Percentiles rank a stretch among this genome's conserved stretches.
phyloP scores from a whole-genome alignment of 2,888 invertebrate genomes.

The Chironomus tentans region DNA sequence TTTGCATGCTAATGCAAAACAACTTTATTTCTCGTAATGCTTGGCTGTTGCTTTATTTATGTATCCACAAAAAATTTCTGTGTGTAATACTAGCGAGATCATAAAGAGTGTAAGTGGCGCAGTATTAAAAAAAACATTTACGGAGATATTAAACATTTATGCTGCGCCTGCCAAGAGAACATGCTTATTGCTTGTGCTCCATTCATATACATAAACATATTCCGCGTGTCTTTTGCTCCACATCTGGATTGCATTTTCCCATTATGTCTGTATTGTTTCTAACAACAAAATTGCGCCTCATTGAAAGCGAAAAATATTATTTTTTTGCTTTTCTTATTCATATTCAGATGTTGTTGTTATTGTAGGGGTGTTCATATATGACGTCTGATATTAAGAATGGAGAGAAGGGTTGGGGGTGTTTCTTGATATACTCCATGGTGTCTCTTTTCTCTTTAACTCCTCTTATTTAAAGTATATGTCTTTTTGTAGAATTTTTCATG shows the following conservation, averaged over 20 bases:
- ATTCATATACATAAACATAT: neutral
- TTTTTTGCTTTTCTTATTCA: neutral
- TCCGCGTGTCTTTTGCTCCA: neutral
- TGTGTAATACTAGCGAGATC: neutral
- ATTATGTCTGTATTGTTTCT: too few relatives aligned
- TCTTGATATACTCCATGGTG: too few relatives aligned
- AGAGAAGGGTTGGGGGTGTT: too few relatives aligned
- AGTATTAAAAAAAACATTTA: neutral
- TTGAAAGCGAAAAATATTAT: neutral
- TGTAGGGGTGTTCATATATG: neutral
- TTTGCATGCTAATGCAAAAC: too few relatives aligned
- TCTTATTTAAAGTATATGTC: too few relatives aligned
- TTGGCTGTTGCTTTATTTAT: too few relatives aligned
- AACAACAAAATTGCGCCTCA: neutral
- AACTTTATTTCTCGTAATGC: too few relatives aligned
- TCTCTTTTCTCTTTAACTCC: too few relatives aligned
- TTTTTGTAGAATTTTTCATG: too few relatives aligned
- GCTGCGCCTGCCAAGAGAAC: neutral
- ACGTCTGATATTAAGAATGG: too few relatives aligned
- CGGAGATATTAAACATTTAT: neutral
- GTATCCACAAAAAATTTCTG: too few relatives aligned
- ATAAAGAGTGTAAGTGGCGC: neutral
- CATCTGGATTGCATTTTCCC: slow-evolving; percentile 20
- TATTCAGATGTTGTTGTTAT: neutral
- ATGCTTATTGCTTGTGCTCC: neutral